These are phyloP conservation scores for Lepidurus couesii DNA, from an alignment of 1,140 invertebrate genomes.

Conservation along the genomic window DNA sequence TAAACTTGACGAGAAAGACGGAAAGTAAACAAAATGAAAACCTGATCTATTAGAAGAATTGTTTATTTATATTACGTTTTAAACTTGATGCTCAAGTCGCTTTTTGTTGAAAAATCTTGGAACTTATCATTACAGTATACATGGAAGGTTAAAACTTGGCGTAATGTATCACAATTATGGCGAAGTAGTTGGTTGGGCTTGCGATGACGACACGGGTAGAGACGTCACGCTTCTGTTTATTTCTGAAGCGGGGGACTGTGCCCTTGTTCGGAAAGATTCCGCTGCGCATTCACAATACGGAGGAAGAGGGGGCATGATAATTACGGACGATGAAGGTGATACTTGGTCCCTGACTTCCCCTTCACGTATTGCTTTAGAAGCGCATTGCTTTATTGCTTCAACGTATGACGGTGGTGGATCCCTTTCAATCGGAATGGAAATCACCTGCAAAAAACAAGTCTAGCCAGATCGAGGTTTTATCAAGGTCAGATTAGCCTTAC, in stretches of 20 bases:
- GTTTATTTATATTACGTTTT: neutral
- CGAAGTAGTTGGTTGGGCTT: neutral
- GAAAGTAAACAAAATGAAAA: neutral
- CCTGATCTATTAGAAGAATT: neutral
- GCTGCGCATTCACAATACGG: neutral
- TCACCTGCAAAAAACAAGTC: neutral
- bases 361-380: neutral
- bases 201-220: neutral
- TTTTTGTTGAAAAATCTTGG: neutral
- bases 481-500: neutral
- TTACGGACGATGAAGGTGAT: neutral
- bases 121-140: neutral
- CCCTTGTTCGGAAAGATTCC: neutral
- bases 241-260: neutral
- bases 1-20: neutral
- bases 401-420: neutral
- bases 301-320: neutral
- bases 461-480: neutral
- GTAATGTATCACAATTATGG: neutral
- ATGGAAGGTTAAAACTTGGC: neutral
- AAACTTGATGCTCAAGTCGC: neutral
- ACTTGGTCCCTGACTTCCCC: neutral
- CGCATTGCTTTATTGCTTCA: neutral
- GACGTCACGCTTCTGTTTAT: neutral
- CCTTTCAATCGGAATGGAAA: slow-evolving; percentile 17